Percentiles rank a stretch among this genome's conserved stretches.
phyloP scores from a whole-genome alignment of 2,888 invertebrate genomes.

The Acanthosepion lycidas region DNA sequence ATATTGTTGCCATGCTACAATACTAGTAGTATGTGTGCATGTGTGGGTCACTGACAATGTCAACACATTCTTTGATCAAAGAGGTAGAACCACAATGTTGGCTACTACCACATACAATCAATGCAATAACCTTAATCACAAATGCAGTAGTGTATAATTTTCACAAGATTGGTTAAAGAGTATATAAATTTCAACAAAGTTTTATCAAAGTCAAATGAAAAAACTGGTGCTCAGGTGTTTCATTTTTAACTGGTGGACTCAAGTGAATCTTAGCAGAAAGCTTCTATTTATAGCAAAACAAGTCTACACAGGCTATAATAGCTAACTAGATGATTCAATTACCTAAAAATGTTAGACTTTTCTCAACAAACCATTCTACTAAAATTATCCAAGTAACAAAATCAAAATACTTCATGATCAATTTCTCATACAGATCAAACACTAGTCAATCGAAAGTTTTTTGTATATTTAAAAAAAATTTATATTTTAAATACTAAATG shows the following conservation, averaged over 20 bases:
- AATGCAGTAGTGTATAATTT: not conserved
- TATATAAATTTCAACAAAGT: not conserved
- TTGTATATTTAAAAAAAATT: no score
- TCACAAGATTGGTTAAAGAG: not conserved
- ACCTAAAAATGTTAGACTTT: not conserved
- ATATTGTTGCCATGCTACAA: not conserved
- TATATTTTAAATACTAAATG: no score
- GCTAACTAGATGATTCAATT: not conserved
- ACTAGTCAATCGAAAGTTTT: no score
- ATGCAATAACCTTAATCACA: conserved; percentile 33
- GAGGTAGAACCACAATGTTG: conserved; percentile 9
- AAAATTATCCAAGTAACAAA: not conserved
- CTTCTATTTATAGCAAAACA: conserved; percentile 20
- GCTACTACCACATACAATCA: conserved; percentile 33
- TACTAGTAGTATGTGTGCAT: not conserved
- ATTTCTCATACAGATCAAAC: no score
- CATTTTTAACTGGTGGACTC: not conserved
- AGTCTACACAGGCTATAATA: not conserved
- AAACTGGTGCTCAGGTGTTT: not conserved
- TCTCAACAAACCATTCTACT: not conserved
- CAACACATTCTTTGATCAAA: not conserved
- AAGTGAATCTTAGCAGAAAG: conserved; percentile 18
- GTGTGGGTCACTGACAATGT: conserved; percentile 3
- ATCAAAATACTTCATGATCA: not conserved
- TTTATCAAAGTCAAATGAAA: not conserved